Conservation (phyloP, 2,797 vertebrate species). For the Euthynnus affinis region DNA sequence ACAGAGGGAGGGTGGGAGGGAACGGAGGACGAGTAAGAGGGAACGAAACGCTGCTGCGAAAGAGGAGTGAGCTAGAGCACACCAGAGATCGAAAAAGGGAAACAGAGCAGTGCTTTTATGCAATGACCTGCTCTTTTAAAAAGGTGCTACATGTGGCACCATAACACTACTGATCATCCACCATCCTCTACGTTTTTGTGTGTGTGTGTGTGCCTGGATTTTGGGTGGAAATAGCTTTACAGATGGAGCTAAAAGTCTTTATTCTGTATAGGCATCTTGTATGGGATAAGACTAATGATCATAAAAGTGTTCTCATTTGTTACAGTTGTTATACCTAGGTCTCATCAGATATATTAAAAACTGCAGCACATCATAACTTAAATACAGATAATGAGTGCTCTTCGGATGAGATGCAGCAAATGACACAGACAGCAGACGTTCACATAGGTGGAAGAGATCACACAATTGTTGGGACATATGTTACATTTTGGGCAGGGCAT, state of each 20-base stretch:
- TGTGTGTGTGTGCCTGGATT: not conserved
- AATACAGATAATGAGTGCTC: too few relatives aligned
- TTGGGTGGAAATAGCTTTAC: not conserved
- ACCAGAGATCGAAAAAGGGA: not conserved
- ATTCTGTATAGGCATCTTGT: not conserved
- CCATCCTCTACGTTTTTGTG: not conserved
- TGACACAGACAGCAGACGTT: too few relatives aligned
- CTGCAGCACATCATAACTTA: too few relatives aligned
- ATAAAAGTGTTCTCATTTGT: too few relatives aligned
- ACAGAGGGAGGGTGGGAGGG: constrained; percentile 35
- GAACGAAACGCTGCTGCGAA: constrained; percentile 13
- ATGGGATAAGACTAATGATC: too few relatives aligned
- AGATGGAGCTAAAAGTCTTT: not conserved
- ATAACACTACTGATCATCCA: not conserved
- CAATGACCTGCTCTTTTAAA: not conserved
- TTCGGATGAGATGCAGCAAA: too few relatives aligned
- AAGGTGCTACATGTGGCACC: not conserved
- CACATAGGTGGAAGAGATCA: too few relatives aligned
- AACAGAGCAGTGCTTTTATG: not conserved
- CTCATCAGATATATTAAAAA: too few relatives aligned
- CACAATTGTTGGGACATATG: too few relatives aligned
- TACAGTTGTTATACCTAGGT: too few relatives aligned
- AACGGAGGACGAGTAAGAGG: not conserved
- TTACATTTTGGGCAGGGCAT: too few relatives aligned
- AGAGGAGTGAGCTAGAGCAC: constrained; percentile 17